Evolutionary conservation across 2,113 vertebrate species (phyloP).

Genomic region (Phainopepla nitens): DNA sequence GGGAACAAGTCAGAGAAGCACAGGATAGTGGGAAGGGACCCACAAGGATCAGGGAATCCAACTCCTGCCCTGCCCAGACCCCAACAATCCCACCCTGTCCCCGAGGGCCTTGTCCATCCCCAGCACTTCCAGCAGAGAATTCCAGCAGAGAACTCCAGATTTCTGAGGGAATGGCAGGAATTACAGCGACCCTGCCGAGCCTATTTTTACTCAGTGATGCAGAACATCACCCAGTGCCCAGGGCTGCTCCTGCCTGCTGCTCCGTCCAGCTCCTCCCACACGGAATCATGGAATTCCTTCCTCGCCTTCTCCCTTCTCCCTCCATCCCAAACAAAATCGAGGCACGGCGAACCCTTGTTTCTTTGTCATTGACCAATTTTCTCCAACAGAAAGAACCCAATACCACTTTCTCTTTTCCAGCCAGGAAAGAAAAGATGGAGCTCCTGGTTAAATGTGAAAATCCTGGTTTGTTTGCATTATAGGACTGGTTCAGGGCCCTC

Average conservation of each 20-base stretch:
- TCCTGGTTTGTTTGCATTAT: background rate
- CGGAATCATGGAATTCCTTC: background rate
- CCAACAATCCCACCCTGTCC: background rate
- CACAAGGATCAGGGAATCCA: background rate
- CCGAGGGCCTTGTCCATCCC: background rate
- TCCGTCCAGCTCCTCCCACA: background rate
- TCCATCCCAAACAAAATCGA: background rate
- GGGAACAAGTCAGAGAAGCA: no score
- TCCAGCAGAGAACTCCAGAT: accelerated
- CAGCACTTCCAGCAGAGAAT: background rate
- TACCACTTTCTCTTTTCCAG: background rate
- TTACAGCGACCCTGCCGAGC: background rate
- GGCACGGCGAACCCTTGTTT: background rate
- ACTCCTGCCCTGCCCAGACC: no score
- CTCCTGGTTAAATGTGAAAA: background rate
- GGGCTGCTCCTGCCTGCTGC: background rate
- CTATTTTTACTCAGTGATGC: background rate
- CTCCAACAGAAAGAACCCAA: background rate
- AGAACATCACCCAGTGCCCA: background rate
- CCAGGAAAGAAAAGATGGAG: background rate
- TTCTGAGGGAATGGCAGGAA: background rate
- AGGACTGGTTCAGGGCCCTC: background rate
- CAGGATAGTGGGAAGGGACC: background rate
- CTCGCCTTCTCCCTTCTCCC: background rate
- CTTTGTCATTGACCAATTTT: background rate